Base-by-base conservation (phyloP, 1,140 invertebrate species). In the Scylla paramamosain region DNA sequence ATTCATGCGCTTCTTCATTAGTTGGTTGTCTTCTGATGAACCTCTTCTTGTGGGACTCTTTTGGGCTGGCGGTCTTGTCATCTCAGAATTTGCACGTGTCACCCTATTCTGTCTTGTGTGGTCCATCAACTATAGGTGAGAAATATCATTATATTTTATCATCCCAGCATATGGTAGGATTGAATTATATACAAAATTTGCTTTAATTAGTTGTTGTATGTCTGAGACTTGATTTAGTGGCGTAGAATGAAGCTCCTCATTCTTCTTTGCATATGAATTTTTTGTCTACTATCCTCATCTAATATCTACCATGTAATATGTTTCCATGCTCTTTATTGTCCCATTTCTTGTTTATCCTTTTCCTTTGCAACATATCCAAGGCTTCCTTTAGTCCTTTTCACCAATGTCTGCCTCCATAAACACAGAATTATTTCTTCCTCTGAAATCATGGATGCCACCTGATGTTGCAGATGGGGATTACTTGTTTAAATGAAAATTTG, bases 101-200 rank as follows among this genome's bases (percentile, higher is more conserved):
- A 96, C 98, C 39, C 97, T 97, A 87, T 97, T 98, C 96, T 97
- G 97, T 8, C 97, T 97, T 93, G 97, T 97, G 25, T 98, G 98
- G 98, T 97, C 97, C 25, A 96, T 98, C 39, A 98, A 97, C 96
- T 97, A 97, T 95, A 96, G 97, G 97, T 97, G 96, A 89, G 95
- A 2, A 77, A 59, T 86, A 84, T 97, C 6, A 32, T 89, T 25
- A 7, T 84, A 12, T 0, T 0, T 84, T 84, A 4, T 20, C 12
- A 4, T 84, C 31, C 25, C n/a, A 84, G 0, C n/a, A 29, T 29
- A 29, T n/a, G n/a, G 16, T 25, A 84, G 0, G 83, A 25, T 29
- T 84, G n/a, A 10, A 29, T 10, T 84, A 25, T 84, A 0, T 32
- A 84, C 4, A 84, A 84, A 28, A 29, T 4, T 84, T 84, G 1